Base-by-base conservation (phyloP, 2,888 invertebrate species). In the Amphimallon solstitiale region DNA sequence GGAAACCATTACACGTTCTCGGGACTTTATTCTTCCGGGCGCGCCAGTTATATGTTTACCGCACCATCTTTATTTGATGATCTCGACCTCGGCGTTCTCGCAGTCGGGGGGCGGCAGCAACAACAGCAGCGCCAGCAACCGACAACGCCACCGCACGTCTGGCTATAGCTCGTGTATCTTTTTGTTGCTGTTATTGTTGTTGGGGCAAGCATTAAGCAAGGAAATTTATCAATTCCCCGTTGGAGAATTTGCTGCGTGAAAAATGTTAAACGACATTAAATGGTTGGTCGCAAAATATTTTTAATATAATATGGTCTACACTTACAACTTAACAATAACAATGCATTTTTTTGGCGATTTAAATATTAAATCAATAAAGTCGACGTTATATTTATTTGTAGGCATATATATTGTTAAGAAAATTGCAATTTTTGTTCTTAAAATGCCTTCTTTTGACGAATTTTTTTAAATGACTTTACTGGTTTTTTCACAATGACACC, bases 1-100 rank as follows among this genome's bases (percentile, higher is more conserved):
- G 73, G 73, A 74, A 75, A 72, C 73, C 73, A 73, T 75, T 74
- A 73, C 70, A 61, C 69, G 73, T 73, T 74, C 73, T 71, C 70
- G 70, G 70, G 71, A 72, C 70, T 72, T 71, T 71, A 71, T 72
- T 72, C 72, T 72, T 72, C 60, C 29, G 9, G 9, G 63, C 63
- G 40, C 48, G 63, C 66, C 61, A 60, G 66, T 67, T 67, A 63
- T 59, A 67, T 67, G 67, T 67, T 67, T 67, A 67, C 67, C 67
- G 63, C 67, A 52, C 60, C 67, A 56, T 67, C 67, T 63, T 67
- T 67, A 67, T 67, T 63, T 67, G 63, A 67, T 67, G 67, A 59
- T 63, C 56, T 45, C 52, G 66, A 62, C 62, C 66, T 59, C 54
- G 62, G 21, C 23, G 52, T 45, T 54, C 66, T 59, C 54, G 62